These are phyloP conservation scores for Heloderma charlesbogerti DNA, from an alignment of 2,113 vertebrate species.

Conservation along the genomic window DNA sequence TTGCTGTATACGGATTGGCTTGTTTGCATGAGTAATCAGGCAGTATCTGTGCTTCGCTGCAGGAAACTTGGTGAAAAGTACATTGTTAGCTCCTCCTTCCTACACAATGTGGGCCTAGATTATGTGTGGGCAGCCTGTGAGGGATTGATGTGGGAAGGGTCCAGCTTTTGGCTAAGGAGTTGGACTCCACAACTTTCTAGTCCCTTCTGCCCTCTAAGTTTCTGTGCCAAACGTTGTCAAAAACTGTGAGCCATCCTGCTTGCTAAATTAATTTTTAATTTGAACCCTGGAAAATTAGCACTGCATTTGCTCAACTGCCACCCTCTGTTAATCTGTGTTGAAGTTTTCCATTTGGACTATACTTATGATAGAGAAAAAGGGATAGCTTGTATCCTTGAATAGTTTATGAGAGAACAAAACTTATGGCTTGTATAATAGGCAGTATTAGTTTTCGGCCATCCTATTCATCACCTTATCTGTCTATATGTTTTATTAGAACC, in stretches of 20 bases:
- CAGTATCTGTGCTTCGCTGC: background rate
- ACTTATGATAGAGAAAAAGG: background rate
- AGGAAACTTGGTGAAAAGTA: background rate
- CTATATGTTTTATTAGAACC: background rate
- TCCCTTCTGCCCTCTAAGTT: background rate
- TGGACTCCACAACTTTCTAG: background rate
- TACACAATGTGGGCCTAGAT: background rate
- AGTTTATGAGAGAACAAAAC: background rate
- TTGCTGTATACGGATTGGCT: background rate
- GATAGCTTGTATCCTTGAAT: background rate
- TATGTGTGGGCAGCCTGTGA: background rate
- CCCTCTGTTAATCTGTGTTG: background rate
- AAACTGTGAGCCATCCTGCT: background rate
- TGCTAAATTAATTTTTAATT: background rate
- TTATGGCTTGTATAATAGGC: background rate
- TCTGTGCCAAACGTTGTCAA: background rate
- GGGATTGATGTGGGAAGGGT: background rate
- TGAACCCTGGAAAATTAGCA: background rate
- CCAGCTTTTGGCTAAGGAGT: background rate
- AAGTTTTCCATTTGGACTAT: background rate
- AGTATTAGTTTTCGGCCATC: background rate
- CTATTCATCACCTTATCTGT: background rate
- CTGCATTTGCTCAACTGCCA: background rate
- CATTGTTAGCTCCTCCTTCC: background rate
- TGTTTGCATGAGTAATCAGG: background rate